phyloP scores from a whole-genome alignment of 2,888 invertebrate species.

The Drosophila birchii region DNA sequence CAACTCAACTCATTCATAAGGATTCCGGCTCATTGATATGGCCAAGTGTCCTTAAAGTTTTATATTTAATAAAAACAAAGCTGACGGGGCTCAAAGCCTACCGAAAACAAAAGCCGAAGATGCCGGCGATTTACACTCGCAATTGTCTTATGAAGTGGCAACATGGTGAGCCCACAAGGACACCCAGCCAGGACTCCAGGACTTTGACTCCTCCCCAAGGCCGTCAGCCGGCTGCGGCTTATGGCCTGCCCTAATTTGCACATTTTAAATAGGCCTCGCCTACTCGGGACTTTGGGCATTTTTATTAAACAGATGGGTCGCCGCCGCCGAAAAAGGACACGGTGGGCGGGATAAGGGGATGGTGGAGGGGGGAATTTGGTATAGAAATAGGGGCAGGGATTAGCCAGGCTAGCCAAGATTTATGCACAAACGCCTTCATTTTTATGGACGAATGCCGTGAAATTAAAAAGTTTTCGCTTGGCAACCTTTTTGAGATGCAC shows the following conservation, averaged over 20 bases:
- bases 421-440: conserved; percentile 70
- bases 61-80: conserved; percentile 49
- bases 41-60: conserved; percentile 36
- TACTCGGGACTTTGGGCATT: conserved; percentile 37
- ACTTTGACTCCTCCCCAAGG: conserved; percentile 23
- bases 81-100: conserved; percentile 40
- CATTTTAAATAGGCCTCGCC: conserved; percentile 68
- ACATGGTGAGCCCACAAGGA: conserved; percentile 51
- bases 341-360: neutral
- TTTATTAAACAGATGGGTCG: conserved; percentile 56
- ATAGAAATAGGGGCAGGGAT: conserved; percentile 48
- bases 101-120: conserved; percentile 38
- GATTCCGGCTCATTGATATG: conserved; percentile 25
- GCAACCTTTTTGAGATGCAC: conserved; percentile 47
- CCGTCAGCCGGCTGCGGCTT: conserved; percentile 59
- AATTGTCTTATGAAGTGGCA: conserved; percentile 77
- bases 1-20: conserved; percentile 29
- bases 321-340: neutral
- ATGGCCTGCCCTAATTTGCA: conserved; percentile 76
- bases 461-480: conserved; percentile 71
- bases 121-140: conserved; percentile 61
- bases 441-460: conserved; percentile 62
- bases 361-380: neutral
- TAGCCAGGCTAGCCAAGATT: conserved; percentile 66
- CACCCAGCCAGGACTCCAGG: neutral